Percentiles rank a stretch among this genome's conserved stretches.
Evolutionary conservation across 2,888 invertebrate species (phyloP).

Genomic region (Nomada ruficornis): DNA sequence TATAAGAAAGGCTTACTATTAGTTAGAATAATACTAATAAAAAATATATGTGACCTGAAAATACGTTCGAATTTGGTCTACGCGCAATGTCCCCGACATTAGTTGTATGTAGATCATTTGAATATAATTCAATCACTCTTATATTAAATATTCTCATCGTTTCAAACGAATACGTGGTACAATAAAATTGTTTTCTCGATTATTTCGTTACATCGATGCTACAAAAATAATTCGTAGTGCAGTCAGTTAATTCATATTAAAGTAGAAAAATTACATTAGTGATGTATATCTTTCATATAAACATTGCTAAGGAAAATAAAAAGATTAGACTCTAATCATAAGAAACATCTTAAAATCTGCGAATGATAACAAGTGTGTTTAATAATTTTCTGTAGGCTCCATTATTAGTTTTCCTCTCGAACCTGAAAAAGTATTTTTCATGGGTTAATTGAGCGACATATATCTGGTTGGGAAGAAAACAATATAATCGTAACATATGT

Average conservation of each 20-base stretch:
- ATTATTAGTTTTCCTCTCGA: constrained; percentile 45
- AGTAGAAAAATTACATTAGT: neutral
- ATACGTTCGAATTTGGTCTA: neutral
- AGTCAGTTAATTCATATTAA: neutral
- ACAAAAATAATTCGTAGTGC: neutral
- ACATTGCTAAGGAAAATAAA: neutral
- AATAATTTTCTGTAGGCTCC: constrained; percentile 16
- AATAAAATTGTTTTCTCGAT: neutral
- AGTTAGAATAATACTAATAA: neutral
- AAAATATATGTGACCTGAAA: neutral
- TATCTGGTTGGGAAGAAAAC: constrained; percentile 23
- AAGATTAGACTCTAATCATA: neutral
- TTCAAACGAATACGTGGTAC: neutral
- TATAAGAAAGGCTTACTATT: constrained; percentile 9
- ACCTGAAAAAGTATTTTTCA: constrained; percentile 41
- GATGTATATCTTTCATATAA: constrained; percentile 2
- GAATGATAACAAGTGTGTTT: neutral
- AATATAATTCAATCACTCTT: neutral
- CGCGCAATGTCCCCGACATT: neutral
- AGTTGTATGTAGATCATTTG: constrained; percentile 7
- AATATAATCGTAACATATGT: constrained; percentile 27
- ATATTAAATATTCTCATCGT: neutral
- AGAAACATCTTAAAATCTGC: constrained; percentile 15
- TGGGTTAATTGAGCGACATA: constrained; percentile 7
- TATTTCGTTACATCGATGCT: constrained; percentile 15